Evolutionary conservation across 2,113 vertebrate species (phyloP).

Genomic region (Glaucomys volans): DNA sequence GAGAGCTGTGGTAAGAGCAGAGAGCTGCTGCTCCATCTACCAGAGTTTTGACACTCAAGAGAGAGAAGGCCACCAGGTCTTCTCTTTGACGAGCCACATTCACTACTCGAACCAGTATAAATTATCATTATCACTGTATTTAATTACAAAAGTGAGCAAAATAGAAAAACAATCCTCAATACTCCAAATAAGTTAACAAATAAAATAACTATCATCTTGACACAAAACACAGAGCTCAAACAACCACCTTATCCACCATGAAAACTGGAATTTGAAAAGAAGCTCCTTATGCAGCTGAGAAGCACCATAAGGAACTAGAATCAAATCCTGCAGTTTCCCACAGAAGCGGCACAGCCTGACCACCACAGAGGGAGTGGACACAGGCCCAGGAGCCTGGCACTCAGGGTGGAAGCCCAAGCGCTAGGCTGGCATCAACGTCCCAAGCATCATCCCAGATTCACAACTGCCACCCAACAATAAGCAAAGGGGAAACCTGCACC

Average conservation of each 20-base stretch:
- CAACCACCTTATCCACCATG: background rate
- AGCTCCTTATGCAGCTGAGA: background rate
- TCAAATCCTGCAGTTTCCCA: fast-evolving
- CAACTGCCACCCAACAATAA: background rate
- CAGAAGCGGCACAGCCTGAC: background rate
- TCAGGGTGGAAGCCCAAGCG: background rate
- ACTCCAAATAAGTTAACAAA: conserved; percentile 17
- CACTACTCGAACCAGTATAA: background rate
- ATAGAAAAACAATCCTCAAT: background rate
- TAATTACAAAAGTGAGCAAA: conserved; percentile 9
- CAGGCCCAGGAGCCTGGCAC: too few relatives aligned
- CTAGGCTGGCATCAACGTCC: background rate
- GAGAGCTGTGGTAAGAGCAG: background rate
- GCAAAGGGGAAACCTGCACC: fast-evolving
- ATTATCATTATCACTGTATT: fast-evolving
- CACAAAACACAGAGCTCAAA: background rate
- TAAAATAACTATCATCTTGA: background rate
- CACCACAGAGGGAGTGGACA: background rate
- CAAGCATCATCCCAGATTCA: background rate
- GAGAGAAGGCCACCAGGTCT: background rate
- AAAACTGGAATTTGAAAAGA: background rate
- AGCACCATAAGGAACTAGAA: background rate
- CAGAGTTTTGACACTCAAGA: background rate
- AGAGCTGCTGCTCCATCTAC: background rate
- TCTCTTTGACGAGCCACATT: fast-evolving